These are phyloP conservation scores for Netelia fuscicornis DNA, from an alignment of 2,888 invertebrate species.

Conservation along the genomic window DNA sequence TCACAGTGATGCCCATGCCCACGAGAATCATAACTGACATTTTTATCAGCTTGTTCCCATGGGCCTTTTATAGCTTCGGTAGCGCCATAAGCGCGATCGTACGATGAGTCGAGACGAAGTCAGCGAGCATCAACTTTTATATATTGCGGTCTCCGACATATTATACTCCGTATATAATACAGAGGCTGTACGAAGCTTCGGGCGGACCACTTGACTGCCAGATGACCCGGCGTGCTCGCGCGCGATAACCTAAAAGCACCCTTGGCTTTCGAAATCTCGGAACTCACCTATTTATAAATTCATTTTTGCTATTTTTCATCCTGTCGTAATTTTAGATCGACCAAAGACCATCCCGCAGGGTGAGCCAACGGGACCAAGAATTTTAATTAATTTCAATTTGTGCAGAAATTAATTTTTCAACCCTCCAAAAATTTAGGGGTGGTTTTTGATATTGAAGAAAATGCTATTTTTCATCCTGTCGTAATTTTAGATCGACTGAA, in stretches of 20 bases:
- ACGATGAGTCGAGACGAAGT: constrained; percentile 65
- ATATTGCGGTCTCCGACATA: constrained; percentile 29
- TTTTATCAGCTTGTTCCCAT: constrained; percentile 83
- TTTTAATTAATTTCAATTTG: constrained; percentile 8
- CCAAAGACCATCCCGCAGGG: constrained; percentile 4
- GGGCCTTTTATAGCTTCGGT: constrained; percentile 81
- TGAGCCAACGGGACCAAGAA: not conserved
- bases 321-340: constrained; percentile 64
- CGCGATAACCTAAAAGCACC: constrained; percentile 84
- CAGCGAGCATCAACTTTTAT: constrained; percentile 70
- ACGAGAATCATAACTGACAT: constrained; percentile 72
- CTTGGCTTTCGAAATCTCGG: constrained; percentile 84
- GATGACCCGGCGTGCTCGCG: constrained; percentile 83
- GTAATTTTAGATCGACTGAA: constrained; percentile 60
- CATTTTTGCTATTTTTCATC: constrained; percentile 76
- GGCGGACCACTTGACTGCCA: constrained; percentile 84
- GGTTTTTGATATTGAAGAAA: too few species aligned
- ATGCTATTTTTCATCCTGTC: constrained; percentile 74
- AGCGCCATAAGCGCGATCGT: constrained; percentile 77
- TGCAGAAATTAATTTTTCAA: not conserved
- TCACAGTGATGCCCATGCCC: constrained; percentile 39
- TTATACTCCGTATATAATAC: constrained; percentile 1
- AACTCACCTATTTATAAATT: constrained; percentile 84
- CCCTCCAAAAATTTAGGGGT: too few species aligned
- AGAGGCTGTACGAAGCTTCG: constrained; percentile 61